Conservation (phyloP, 2,888 invertebrate genomes). For the Bugula neritina region DNA sequence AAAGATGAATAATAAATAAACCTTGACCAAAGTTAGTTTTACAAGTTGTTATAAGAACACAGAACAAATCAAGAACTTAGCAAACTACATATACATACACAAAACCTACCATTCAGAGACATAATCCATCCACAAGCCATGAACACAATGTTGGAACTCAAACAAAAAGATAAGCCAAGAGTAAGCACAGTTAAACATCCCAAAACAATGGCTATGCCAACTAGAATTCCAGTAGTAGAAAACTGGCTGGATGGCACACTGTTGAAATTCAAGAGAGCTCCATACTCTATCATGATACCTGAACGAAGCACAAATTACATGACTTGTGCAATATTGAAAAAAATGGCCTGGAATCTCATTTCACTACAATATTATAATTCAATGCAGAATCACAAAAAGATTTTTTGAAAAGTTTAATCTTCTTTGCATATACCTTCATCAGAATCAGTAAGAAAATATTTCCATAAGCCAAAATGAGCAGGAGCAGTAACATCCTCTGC, state of each 20-base stretch:
- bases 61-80: too few species aligned
- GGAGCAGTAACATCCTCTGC: neutral
- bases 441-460: neutral
- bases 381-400: too few species aligned
- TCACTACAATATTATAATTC: too few species aligned
- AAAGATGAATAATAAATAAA: too few species aligned
- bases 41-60: too few species aligned
- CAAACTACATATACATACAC: too few species aligned
- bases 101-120: conserved; percentile 1
- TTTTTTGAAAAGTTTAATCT: too few species aligned
- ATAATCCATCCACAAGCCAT: conserved; percentile 17
- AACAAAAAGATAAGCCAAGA: neutral
- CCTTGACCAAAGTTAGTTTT: too few species aligned
- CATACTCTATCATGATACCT: neutral
- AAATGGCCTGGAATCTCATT: too few species aligned
- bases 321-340: too few species aligned
- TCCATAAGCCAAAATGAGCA: conserved; percentile 23
- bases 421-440: neutral
- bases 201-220: neutral
- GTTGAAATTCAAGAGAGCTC: neutral
- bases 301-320: too few species aligned
- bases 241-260: too few species aligned
- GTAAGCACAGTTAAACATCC: neutral
- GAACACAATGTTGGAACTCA: conserved; percentile 17
- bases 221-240: neutral